Evolutionary conservation across 1,140 invertebrate genomes (phyloP).

Genomic region (Papilio polytes): DNA sequence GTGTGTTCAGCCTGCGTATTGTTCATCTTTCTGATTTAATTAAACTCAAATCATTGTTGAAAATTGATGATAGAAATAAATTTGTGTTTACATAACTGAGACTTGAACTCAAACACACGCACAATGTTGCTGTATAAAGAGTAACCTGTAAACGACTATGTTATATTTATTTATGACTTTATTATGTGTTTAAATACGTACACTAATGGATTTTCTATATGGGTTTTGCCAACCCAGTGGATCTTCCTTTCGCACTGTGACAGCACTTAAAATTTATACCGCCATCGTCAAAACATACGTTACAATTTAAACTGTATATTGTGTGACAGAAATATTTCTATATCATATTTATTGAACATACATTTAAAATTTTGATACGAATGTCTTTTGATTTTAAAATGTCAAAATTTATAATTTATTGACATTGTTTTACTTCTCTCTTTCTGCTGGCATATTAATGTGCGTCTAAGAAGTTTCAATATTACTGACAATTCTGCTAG

Average conservation of each 20-base stretch:
- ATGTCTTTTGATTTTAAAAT: slow-evolving; percentile 25
- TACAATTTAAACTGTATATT: neutral
- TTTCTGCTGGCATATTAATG: neutral
- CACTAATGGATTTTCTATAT: slow-evolving; percentile 17
- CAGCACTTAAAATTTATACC: slow-evolving; percentile 1
- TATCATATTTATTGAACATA: slow-evolving; percentile 7
- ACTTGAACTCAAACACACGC: neutral
- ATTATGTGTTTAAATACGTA: neutral
- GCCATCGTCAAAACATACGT: slow-evolving; percentile 12
- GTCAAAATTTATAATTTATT: slow-evolving; percentile 15
- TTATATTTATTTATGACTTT: neutral
- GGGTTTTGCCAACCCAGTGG: neutral
- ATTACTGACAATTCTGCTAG: neutral
- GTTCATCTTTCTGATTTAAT: neutral
- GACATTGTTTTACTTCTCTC: slow-evolving; percentile 15
- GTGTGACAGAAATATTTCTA: neutral
- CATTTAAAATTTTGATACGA: slow-evolving; percentile 24
- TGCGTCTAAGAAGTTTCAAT: neutral
- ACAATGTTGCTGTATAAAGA: neutral
- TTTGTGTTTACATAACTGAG: neutral
- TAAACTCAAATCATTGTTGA: neutral
- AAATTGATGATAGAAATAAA: neutral
- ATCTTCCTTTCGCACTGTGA: slow-evolving; percentile 20
- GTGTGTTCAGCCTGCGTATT: neutral
- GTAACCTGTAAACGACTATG: neutral